Base-by-base conservation (phyloP, 2,797 vertebrate genomes). In the Gadopsis bispinosus region DNA sequence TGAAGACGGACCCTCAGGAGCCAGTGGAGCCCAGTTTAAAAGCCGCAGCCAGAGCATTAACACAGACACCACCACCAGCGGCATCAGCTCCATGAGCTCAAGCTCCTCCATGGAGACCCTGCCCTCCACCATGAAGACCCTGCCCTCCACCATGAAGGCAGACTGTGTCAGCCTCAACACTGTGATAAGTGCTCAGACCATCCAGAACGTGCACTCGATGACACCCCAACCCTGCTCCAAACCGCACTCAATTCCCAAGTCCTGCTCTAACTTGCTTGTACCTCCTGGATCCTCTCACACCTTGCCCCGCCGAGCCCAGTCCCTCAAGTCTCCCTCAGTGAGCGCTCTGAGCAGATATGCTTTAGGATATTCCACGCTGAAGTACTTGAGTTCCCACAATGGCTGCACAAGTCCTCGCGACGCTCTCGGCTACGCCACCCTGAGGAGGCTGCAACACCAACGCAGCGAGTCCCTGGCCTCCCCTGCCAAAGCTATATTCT, bases 11-110 rank as follows among this genome's bases (percentile, higher is more conserved):
- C 77, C 87, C 45, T 84, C 96, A 92, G 69, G 89, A 4, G 89
- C 90, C 5, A 77, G 82, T 0, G 89, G 95, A 54, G 94, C 95
- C 14, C 95, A 96, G 81, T 97, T 97, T 85, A 98, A 98, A 91
- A 97, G 96, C 79, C 96, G 97, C 74, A 98, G 97, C 87, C 95
- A 97, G 81, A 98, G 97, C 92, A 97, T 98, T 75, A 97, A 97
- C 91, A 97, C 96, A 31, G 97, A 97, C 92, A 96, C 96, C 31
- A 97, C 96, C 9, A 39, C 37, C 37, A 98, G 97, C 50, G 96
- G 97, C 35, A 97, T 97, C 88, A 97, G 97, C 86, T 97, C 97
- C 17, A 97, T 98, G 97, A 98, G 96, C 85, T 97, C 96, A 31
- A 97, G 96, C 86, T 96, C 96, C 37, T 97, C 97, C 22, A 91